Evolutionary conservation across 2,113 vertebrate species (phyloP).

Genomic region (Vireo altiloquus): DNA sequence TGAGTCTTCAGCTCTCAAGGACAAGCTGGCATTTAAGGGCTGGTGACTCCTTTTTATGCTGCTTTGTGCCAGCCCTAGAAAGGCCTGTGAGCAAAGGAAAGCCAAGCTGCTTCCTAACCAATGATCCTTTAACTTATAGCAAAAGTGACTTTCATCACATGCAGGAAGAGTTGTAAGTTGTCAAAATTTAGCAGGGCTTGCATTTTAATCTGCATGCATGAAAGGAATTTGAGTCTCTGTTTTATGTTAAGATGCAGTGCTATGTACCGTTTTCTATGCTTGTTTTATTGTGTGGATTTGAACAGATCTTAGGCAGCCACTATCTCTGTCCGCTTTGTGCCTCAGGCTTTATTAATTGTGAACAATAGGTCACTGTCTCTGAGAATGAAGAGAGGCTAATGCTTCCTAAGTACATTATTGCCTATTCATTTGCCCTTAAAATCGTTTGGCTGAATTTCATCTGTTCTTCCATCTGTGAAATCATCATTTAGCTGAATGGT

Average conservation of each 20-base stretch:
- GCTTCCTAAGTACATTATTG: slow-evolving; percentile 62
- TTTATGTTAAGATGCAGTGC: neutral
- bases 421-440: slow-evolving; percentile 66
- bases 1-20: neutral
- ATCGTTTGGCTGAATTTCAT: slow-evolving; percentile 72
- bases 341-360: slow-evolving; percentile 46
- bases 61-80: neutral
- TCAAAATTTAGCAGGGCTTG: neutral
- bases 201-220: neutral
- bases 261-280: accelerated
- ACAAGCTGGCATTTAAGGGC: neutral
- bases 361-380: slow-evolving; percentile 63
- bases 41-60: neutral
- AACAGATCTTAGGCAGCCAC: neutral
- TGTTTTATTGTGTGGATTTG: neutral
- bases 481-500: slow-evolving; percentile 66
- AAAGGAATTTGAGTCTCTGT: neutral
- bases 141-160: neutral
- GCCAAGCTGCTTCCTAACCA: neutral
- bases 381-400: slow-evolving; percentile 62
- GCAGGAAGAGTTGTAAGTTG: neutral
- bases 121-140: neutral
- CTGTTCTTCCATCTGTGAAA: slow-evolving; percentile 75
- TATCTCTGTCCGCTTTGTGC: neutral
- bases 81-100: neutral